phyloP scores from a whole-genome alignment of 2,113 vertebrate species.

The Phalacrocorax carbo region DNA sequence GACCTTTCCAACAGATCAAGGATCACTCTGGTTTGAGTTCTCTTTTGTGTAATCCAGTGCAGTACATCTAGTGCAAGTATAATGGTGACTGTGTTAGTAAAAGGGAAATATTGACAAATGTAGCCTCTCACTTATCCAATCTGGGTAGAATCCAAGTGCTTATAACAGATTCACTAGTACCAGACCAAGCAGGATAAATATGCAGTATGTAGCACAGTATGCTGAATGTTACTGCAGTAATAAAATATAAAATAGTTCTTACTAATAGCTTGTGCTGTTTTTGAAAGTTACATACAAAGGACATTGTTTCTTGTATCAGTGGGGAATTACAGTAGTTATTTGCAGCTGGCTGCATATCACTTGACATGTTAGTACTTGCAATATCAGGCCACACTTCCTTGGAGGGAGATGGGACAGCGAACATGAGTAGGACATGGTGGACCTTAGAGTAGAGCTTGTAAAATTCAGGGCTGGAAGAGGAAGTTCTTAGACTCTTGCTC shows the following conservation, averaged over 20 bases:
- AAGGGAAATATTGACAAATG: neutral
- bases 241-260: neutral
- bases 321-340: neutral
- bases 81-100: neutral
- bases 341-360: neutral
- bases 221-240: neutral
- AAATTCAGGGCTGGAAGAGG: neutral
- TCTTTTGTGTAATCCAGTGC: neutral
- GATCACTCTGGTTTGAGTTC: neutral
- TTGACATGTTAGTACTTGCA: neutral
- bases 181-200: neutral
- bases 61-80: neutral
- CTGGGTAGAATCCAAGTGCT: neutral
- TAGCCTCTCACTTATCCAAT: neutral
- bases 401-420: neutral
- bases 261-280: neutral
- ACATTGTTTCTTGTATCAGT: neutral
- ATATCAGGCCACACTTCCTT: neutral
- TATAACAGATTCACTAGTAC: neutral
- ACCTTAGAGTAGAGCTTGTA: neutral
- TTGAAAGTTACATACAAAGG: neutral
- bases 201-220: neutral
- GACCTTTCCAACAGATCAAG: neutral
- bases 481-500: neutral
- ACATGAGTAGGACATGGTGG: neutral